Conservation (phyloP, 2,113 vertebrate species). For the Microcebus lehilahytsara region DNA sequence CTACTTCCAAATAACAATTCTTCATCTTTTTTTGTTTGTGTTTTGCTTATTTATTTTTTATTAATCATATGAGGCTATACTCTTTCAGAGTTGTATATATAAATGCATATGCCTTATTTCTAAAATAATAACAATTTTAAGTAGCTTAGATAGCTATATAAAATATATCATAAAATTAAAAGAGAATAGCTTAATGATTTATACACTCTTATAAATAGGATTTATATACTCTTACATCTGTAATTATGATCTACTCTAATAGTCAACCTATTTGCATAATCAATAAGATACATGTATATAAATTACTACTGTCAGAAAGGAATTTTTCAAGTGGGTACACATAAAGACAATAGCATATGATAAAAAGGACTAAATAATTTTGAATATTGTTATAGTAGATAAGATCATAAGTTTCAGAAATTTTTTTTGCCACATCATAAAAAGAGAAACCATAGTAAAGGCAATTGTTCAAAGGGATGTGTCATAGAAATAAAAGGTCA, state of each 20-base stretch:
- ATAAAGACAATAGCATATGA: not conserved
- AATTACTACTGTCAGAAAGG: not conserved
- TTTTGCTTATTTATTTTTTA: not conserved
- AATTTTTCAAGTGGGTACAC: not conserved
- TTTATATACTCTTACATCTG: not conserved
- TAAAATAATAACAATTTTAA: slow-evolving; percentile 18
- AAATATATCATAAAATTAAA: not conserved
- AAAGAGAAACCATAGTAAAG: not conserved
- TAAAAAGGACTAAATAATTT: not conserved
- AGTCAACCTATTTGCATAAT: not conserved
- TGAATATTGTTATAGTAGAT: not conserved
- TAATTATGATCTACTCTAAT: not conserved
- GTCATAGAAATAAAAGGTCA: not conserved
- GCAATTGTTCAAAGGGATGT: not conserved
- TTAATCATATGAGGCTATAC: not conserved
- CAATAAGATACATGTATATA: not conserved
- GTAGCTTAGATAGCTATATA: not conserved
- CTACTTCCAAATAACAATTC: not conserved
- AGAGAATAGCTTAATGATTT: not conserved
- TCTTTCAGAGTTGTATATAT: not conserved
- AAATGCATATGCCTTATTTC: not conserved
- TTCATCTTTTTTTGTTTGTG: not conserved
- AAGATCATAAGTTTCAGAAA: not conserved
- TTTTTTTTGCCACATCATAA: not conserved
- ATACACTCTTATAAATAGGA: not conserved